Percentiles rank a stretch among this genome's conserved stretches.
Evolutionary conservation across 2,797 vertebrate species (phyloP).

Genomic region (Caiman crocodilus): DNA sequence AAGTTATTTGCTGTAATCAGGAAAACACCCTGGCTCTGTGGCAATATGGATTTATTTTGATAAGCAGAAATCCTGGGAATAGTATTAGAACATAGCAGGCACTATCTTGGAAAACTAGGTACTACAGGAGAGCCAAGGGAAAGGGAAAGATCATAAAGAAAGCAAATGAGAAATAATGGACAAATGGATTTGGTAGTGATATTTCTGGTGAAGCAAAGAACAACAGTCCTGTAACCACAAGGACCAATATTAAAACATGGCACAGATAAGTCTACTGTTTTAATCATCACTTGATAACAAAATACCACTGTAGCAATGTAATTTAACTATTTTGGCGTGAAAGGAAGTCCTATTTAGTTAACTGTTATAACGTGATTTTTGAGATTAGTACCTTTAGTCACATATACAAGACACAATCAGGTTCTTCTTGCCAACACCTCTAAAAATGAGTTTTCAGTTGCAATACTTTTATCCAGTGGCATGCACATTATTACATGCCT

Average conservation of each 20-base stretch:
- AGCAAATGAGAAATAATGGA: not conserved
- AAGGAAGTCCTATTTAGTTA: not conserved
- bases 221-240: not conserved
- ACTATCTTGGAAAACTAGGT: not conserved
- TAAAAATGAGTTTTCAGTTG: not conserved
- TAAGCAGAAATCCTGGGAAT: not conserved
- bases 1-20: not conserved
- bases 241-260: not conserved
- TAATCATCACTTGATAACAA: not conserved
- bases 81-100: conserved; percentile 14
- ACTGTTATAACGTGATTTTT: conserved; percentile 43
- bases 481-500: not conserved
- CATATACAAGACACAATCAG: not conserved
- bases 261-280: not conserved
- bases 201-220: not conserved
- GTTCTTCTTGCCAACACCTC: not conserved
- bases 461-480: not conserved
- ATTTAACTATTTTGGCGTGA: conserved; percentile 11
- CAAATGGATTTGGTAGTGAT: not conserved
- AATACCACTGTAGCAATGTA: not conserved
- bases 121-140: not conserved
- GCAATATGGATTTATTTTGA: not conserved
- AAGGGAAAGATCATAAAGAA: not conserved
- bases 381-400: not conserved
- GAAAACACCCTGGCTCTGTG: not conserved